Base-by-base conservation (phyloP, 2,888 invertebrate species). In the Dasysyrphus tricinctus region DNA sequence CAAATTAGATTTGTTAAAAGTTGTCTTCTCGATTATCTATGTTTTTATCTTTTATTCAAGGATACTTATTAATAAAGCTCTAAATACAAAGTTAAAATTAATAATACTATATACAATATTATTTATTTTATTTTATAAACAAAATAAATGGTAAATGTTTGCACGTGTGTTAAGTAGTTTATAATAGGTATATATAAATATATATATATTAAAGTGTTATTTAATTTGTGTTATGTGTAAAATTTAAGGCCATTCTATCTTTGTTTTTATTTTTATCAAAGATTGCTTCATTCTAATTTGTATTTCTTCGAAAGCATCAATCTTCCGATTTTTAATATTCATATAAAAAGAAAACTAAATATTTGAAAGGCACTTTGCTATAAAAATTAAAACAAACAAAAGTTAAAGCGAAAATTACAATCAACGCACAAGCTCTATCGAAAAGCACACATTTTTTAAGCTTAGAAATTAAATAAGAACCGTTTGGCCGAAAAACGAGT, bases 211-310 rank as follows among this genome's bases (percentile, higher is more conserved):
- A 72, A 81, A 78, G 81, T 74, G 61, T 47, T 51, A 56, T 78
- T 54, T 39, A 61, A 59, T 80, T 77, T 74, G 77, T 85, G 65
- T 84, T 73, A 70, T 74, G 85, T 86, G 82, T 86, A 86, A 86
- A 86, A 57, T 69, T 82, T 86, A 86, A 86, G 86, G 86, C 86
- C 86, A 86, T 86, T 82, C 86, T 82, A 70, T 86, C 78, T 81
- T 85, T 81, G 77, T 81, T 24, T 76, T 79, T 49, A n/a, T 74
- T n/a, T 49, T 57, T 49, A 47, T 57, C 70, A 81, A 78, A 70
- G 67, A 70, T 78, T 81, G 72, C 69, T 75, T 78, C n/a, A 73
- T 75, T 73, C 69, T 69, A 37, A 16, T 78, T 65, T 49, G 19
- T 49, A 32, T 32, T 63, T 63, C 19, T 70, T 72, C 54, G 77